Conservation (phyloP, 2,113 vertebrate genomes). For the Corynorhinus townsendii region DNA sequence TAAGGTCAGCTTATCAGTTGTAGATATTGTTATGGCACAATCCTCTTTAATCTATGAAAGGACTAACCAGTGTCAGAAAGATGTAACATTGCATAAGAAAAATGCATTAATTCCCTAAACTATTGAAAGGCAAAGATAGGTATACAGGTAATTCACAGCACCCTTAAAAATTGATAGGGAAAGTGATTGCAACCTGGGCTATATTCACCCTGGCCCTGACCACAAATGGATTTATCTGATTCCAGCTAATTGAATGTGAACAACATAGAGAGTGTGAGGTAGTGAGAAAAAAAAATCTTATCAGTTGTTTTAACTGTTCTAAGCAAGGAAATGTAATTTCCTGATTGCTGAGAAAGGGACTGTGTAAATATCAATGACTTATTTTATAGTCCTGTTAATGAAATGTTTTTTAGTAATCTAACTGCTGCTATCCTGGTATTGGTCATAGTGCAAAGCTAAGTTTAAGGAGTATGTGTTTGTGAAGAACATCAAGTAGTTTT, state of each 20-base stretch:
- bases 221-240: constrained; percentile 26
- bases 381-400: constrained; percentile 33
- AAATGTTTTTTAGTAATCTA: constrained; percentile 24
- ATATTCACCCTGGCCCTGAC: background rate
- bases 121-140: background rate
- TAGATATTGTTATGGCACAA: background rate
- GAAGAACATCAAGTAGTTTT: background rate
- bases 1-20: constrained; percentile 23
- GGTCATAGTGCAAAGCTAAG: background rate
- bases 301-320: constrained; percentile 35
- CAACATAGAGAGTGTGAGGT: background rate
- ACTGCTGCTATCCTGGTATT: background rate
- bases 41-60: constrained; percentile 45
- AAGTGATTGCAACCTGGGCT: background rate
- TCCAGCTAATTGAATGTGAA: constrained; percentile 21
- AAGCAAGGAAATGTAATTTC: constrained; percentile 49
- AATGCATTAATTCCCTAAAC: constrained; percentile 12
- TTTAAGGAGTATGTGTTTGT: background rate
- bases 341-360: constrained; percentile 29
- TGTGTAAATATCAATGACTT: background rate
- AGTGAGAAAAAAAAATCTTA: background rate
- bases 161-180: background rate
- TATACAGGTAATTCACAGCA: background rate
- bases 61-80: background rate
- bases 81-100: background rate